phyloP scores from a whole-genome alignment of 92 coral and sea anemone genomes.

The Nematostella vectensis region DNA sequence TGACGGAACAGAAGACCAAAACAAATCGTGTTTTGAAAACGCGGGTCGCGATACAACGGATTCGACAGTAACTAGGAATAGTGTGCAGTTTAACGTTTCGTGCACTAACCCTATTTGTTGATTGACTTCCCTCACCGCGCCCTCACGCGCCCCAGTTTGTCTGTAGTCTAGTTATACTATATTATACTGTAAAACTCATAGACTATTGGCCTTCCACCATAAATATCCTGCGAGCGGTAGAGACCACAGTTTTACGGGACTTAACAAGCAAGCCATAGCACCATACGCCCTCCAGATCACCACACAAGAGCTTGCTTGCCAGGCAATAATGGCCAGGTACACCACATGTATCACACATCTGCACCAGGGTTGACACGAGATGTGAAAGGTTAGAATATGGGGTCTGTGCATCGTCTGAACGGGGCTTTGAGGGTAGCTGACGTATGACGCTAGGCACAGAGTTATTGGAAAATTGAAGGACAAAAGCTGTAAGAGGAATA shows the following conservation, averaged over 20 bases:
- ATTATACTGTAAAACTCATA: too few species aligned
- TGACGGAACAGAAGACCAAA: too few species aligned
- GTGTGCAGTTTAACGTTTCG: too few species aligned
- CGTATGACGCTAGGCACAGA: constrained; percentile 59
- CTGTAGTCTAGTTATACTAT: too few species aligned
- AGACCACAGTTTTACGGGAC: constrained; percentile 93
- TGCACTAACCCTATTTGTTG: too few species aligned
- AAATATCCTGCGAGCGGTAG: constrained; percentile 40
- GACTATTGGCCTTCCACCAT: constrained; percentile 25
- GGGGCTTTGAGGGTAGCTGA: constrained; percentile 30
- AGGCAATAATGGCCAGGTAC: constrained; percentile 37
- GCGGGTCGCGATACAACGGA: too few species aligned
- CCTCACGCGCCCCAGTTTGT: too few species aligned
- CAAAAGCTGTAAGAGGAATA: constrained; percentile 38
- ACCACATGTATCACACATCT: constrained; percentile 38
- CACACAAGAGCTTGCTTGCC: constrained; percentile 64
- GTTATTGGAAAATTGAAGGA: constrained; percentile 72
- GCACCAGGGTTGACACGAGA: constrained; percentile 8
- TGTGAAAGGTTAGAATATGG: constrained; percentile 10
- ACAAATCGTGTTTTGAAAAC: too few species aligned
- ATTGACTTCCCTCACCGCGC: too few species aligned
- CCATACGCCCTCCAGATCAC: constrained; percentile 74
- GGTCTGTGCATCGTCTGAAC: constrained; percentile 1
- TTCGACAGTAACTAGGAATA: too few species aligned
- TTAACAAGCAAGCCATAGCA: constrained; percentile 55